Evolutionary conservation across 1,140 invertebrate species (phyloP), one percentile per base, ranked within the genome.

Genomic region (Ips nitidus): DNA sequence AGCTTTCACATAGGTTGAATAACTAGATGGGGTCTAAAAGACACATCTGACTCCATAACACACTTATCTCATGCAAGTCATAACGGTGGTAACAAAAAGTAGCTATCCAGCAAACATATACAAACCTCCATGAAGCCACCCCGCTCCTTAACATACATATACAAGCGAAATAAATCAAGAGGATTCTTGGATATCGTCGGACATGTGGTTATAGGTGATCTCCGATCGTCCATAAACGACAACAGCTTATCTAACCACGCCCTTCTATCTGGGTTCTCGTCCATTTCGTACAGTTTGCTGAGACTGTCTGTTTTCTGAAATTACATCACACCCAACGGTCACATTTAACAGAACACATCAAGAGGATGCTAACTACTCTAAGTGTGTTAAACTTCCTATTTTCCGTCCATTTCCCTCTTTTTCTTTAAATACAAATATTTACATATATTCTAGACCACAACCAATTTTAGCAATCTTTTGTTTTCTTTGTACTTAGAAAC

Each of bases 121-220:
- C 88, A 87, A 88, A 98, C 95, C 90, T 98, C 95, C 82, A 96
- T 89, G 88, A 98, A 97, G 80, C 97, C 97, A 80, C 95, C 95
- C 79, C 94, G 89, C 78, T 98, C 95, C 85, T 95, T 94, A 78
- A 98, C 95, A 83, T 90, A 90, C 82, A 93, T 85, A 83, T 98
- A 99, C 75, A 99, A 90, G 78, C 93, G 88, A 87, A 94, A 99
- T 75, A 99, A 90, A 89, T 99, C 97, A 76, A 98, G 88, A 77
- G 95, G 94, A 85, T 97, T 95, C 87, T 98, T 98, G 83, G 93
- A 95, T 82, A 99, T 98, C 76, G 94, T 95, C 53, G 97, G 97
- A 85, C 95, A 96, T 74, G 94, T 90, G 66, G 93, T 93, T 74
- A 99, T 94, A 53, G 96, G 94, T 71, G 93, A 92, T 74, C 93